Base-by-base conservation (phyloP, 1,140 invertebrate genomes). In the Drosophila simulans region DNA sequence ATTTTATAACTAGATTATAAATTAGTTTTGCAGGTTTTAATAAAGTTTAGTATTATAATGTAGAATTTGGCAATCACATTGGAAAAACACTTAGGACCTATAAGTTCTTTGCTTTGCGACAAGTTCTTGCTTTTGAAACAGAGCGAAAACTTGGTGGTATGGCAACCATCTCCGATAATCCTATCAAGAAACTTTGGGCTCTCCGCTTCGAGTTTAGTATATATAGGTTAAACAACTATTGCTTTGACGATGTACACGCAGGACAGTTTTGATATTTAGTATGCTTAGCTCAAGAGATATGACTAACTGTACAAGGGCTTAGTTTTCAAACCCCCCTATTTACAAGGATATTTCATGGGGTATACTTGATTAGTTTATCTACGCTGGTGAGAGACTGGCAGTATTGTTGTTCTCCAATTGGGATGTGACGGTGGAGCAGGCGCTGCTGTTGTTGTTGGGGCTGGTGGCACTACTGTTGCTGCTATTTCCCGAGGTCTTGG, bases 41-140 rank as follows among this genome's bases (percentile, higher is more conserved):
- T 31, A 8, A 3, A 49, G 31, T 64, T 71, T 57, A 73, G 60
- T 45, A 17, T 60, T 65, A 82, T 79, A 72, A 79, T 85, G 85
- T 89, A 89, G 85, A 89, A 84, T 89, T 89, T 89, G 84, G 84
- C 80, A 90, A 89, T 89, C 84, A 89, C 84, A 89, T 90, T 89
- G 85, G 80, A 90, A 84, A 89, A 89, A 90, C 84, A 89, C 84
- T 89, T 89, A 89, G 56, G 43, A 72, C 42, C 84, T 89, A 89
- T 88, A 88, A 88, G 84, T 88, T 88, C 84, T 88, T 89, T 89
- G 80, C 68, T 66, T 83, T 72, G 58, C 68, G 77, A 58, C 64
- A 77, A 70, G 66, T 70, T 70, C 11, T 70, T 57, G 65, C 65
- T 70, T 57, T 70, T 63, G 55, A 73, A 70, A 66, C 58, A 73